Percentiles rank a stretch among this genome's conserved stretches.
phyloP scores from a whole-genome alignment of 30 jellyfish, hydroid and myxozoan species.

The Pseudorhiza aurosa region DNA sequence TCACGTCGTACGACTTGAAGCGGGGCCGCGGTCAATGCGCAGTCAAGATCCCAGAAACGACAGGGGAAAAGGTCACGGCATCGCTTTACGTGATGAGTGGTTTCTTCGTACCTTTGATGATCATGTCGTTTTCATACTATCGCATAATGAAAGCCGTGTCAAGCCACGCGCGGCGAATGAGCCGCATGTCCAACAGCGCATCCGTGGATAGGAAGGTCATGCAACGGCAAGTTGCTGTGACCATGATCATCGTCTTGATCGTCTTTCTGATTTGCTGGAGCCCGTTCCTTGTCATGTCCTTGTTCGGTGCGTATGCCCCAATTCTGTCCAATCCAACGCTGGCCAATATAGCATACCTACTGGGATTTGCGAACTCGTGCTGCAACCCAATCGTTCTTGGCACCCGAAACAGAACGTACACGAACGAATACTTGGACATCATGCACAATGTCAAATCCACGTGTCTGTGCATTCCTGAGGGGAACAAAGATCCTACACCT shows the following conservation, averaged over 20 bases:
- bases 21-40: conserved; percentile 87
- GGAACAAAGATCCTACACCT: not conserved
- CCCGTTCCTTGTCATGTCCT: conserved; percentile 79
- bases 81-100: conserved; percentile 64
- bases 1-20: conserved; percentile 59
- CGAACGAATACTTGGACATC: conserved; percentile 46
- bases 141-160: conserved; percentile 57
- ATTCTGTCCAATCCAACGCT: conserved; percentile 56
- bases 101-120: conserved; percentile 61
- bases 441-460: not conserved
- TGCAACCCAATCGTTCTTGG: conserved; percentile 84
- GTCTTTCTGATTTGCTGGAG: conserved; percentile 75
- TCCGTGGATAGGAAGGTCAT: conserved; percentile 63
- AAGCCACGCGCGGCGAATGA: conserved; percentile 61
- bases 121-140: conserved; percentile 65
- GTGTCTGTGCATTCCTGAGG: conserved; percentile 31
- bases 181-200: conserved; percentile 53
- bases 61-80: conserved; percentile 70
- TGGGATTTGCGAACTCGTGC: conserved; percentile 76
- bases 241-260: conserved; percentile 79
- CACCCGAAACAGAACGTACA: conserved; percentile 63
- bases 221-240: conserved; percentile 69
- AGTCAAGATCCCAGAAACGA: conserved; percentile 43
- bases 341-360: conserved; percentile 70
- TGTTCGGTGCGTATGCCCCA: conserved; percentile 68